Conservation (phyloP, 2,113 vertebrate genomes). For the Chlorocebus sabaeus region DNA sequence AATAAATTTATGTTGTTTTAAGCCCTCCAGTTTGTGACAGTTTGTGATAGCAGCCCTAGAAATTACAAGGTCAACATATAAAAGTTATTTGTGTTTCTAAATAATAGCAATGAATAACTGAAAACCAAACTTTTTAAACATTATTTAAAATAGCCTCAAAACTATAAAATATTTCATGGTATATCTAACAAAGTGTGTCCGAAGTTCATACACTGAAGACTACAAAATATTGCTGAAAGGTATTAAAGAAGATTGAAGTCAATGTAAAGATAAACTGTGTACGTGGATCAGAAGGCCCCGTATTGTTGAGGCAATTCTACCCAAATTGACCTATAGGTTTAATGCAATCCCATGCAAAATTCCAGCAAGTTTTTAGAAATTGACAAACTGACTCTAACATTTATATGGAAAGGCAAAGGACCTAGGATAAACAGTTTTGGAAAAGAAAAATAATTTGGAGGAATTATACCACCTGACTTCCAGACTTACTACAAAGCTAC, state of each 20-base stretch:
- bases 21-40: neutral
- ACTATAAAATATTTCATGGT: neutral
- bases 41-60: neutral
- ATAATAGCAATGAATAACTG: neutral
- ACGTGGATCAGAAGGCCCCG: neutral
- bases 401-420: neutral
- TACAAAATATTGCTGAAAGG: neutral
- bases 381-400: neutral
- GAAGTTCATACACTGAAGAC: neutral
- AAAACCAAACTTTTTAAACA: neutral
- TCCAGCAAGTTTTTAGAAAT: neutral
- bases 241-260: neutral
- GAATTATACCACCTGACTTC: neutral
- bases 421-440: neutral
- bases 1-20: neutral
- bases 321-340: neutral
- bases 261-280: neutral
- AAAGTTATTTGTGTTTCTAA: constrained; percentile 16
- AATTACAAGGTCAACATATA: neutral
- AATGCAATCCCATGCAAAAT: neutral
- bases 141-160: neutral
- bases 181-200: neutral
- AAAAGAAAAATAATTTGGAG: neutral
- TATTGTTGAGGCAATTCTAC: neutral
- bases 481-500: neutral